Percentiles rank a stretch among this genome's conserved stretches.
phyloP scores from a whole-genome alignment of 92 coral and sea anemone species.

The Epizoanthus ramosus region DNA sequence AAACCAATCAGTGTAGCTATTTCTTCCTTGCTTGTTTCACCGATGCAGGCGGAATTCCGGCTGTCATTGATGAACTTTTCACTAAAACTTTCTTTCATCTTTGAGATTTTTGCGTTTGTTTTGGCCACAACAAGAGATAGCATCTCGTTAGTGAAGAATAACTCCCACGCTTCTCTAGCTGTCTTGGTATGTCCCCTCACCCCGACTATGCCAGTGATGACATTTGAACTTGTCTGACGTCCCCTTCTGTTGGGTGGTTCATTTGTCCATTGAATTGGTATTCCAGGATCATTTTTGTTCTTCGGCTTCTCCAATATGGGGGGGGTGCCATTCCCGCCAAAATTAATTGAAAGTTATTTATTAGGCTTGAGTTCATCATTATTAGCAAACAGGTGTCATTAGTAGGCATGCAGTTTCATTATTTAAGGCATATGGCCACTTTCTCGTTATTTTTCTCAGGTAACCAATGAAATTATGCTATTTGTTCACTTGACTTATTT shows the following conservation, averaged over 20 bases:
- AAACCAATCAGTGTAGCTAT: not conserved
- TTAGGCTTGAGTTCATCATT: no score
- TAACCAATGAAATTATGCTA: not conserved
- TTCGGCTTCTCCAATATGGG: not conserved
- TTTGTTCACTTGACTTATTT: not conserved
- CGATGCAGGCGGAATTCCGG: not conserved
- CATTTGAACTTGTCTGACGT: not conserved
- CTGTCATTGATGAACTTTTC: not conserved
- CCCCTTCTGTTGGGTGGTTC: not conserved
- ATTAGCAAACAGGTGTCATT: no score
- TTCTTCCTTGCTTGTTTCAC: not conserved
- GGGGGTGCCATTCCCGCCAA: no score
- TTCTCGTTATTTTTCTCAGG: not conserved
- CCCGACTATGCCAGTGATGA: not conserved
- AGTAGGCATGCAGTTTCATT: not conserved
- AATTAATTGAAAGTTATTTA: no score
- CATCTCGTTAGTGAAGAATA: not conserved
- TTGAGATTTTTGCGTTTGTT: not conserved
- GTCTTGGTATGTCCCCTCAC: not conserved
- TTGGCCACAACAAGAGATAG: not conserved
- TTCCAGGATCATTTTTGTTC: not conserved
- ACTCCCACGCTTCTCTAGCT: not conserved
- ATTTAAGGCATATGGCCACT: not conserved
- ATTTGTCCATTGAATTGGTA: not conserved
- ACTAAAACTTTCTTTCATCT: not conserved